These are phyloP conservation scores for Coleophora flavipennella DNA, from an alignment of 2,888 invertebrate genomes.

Conservation along the genomic window DNA sequence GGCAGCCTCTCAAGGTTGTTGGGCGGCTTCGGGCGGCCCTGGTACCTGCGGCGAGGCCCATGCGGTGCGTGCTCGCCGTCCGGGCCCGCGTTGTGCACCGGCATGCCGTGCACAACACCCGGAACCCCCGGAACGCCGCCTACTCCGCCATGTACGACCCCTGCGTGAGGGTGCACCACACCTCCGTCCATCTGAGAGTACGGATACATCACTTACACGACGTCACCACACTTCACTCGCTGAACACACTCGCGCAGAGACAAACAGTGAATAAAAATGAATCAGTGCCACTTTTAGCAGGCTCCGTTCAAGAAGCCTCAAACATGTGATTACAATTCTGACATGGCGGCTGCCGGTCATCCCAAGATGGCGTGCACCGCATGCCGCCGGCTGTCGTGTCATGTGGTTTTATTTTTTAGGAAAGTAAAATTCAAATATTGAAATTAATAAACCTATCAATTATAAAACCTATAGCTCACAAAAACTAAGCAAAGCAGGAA, in stretches of 20 bases:
- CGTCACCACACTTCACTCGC: not conserved
- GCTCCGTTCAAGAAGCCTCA: constrained; percentile 2
- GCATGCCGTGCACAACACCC: constrained; percentile 52
- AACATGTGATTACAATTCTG: constrained; percentile 41
- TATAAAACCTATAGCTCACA: too few relatives aligned
- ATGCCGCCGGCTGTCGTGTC: constrained; percentile 30
- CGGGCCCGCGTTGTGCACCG: constrained; percentile 55
- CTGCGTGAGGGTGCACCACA: constrained; percentile 50
- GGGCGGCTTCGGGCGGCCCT: constrained; percentile 53
- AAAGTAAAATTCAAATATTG: too few relatives aligned
- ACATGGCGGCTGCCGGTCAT: constrained; percentile 61
- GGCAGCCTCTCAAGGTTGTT: constrained; percentile 73
- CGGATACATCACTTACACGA: constrained; percentile 5
- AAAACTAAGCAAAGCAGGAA: too few relatives aligned
- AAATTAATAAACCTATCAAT: too few relatives aligned
- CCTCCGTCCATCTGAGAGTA: constrained; percentile 53
- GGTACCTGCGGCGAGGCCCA: constrained; percentile 55
- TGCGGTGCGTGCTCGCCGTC: constrained; percentile 57
- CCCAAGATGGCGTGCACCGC: constrained; percentile 55
- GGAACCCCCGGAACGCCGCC: constrained; percentile 21
- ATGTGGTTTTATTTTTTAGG: not conserved
- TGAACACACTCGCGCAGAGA: not conserved
- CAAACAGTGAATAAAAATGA: too few relatives aligned
- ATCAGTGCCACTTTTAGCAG: too few relatives aligned
- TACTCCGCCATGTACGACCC: constrained; percentile 43